Evolutionary conservation across 1,140 invertebrate species (phyloP), one percentile per base, ranked within the genome.

Genomic region (Conopomorpha cramerella): DNA sequence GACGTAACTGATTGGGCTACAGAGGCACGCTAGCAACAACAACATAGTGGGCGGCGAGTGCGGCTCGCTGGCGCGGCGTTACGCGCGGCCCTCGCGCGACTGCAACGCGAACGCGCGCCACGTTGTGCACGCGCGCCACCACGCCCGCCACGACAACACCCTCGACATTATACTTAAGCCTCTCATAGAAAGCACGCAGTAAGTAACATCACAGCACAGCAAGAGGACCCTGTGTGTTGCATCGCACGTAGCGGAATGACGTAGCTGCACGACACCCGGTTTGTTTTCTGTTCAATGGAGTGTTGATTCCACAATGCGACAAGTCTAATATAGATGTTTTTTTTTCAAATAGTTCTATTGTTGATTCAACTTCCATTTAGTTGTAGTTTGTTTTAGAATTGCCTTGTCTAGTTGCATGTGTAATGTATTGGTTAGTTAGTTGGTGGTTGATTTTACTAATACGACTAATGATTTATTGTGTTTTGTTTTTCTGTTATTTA

Each of bases 11-110:
- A 55, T 43, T 66, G 62, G 53, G 55, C 58, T 57, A 52, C 77
- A 79, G 77, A 77, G 73, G 67, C 77, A 79, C 62, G 73, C 73
- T 70, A 77, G 73, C 66, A 79, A 79, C 77, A 79, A 79, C 77
- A 79, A 79, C 71, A 73, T 79, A 64, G 52, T 74, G 62, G 59
- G 71, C 51, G 63, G 62, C 55, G 59, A 72, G 56, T 62, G 68
- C 65, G 59, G 64, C 15, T 77, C 76, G 49, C 56, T 70, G 61
- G 65, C 63, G 47, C 57, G 70, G 43, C 60, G 68, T 39, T 64
- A 65, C 54, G 55, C 50, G 52, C 59, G 68, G 34, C 63, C 61
- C 38, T 45, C 57, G 45, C 54, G 59, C 49, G 76, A 78, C 59
- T 47, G 51, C 55, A 78, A 78, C 59, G 72, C 77, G 23, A 79